Base-by-base conservation (phyloP, 2,888 invertebrate genomes). In the Toxonevra muliebris region DNA sequence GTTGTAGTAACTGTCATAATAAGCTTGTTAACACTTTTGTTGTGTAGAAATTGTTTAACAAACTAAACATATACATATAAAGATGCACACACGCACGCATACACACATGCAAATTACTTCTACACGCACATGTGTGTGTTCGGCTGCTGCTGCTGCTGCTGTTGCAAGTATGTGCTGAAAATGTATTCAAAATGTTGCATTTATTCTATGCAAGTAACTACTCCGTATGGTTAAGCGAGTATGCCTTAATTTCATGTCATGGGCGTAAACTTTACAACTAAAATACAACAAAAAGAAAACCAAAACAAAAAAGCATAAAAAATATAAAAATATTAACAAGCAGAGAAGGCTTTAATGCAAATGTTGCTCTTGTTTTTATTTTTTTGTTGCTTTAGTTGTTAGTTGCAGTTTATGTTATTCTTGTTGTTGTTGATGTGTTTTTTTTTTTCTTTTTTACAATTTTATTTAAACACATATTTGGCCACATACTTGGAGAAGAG, bases 11-110 rank as follows among this genome's bases (percentile, higher is more conserved):
- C 63, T 69, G 69, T 69, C 69, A 69, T 66, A 66, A 69, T 61
- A 58, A 69, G 66, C 66, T 69, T 69, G 66, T 69, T 69, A 66
- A 66, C 69, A 66, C 69, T 66, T 63, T 62, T 62, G 62, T 62
- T 66, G 63, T 66, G 20, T 12, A 50, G 52, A 66, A 61, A 52
- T 61, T 17, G 61, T 65, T 20, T 17, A 20, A 61, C 48, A 48
- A 48, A 48, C 48, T 48, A 15, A 48, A 48, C 15, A 15, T 15
- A 48, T 48, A 13, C n/a, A 13, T n/a, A n/a, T 5, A 13, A 5
- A 48, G 10, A 48, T 10, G 11, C 48, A 15, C 15, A 15, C 48
- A 4, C 48, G 11, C 48, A 13, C n/a, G 11, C 48, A 48, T 1
- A 30, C 30, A 30, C 30, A 30, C 30, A 30, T 7, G 7, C 30